Base-by-base conservation (phyloP, 2,888 invertebrate species). In the Griposia aprilina region DNA sequence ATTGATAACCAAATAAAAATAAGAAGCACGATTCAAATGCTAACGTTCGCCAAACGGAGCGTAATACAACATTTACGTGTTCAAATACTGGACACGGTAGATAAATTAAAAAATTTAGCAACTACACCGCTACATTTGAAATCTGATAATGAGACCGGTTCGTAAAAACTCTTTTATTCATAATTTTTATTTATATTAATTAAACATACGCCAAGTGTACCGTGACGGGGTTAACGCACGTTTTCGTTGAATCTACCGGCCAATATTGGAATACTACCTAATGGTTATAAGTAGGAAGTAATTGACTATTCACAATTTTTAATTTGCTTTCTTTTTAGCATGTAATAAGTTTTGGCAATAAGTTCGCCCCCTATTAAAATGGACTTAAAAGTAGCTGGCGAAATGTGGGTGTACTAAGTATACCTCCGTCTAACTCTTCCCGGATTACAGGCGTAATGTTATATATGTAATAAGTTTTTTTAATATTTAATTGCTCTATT, bases 141-240 rank as follows among this genome's bases (percentile, higher is more conserved):
- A 92, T 90, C 91, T 91, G 94, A 94, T 94, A 94, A 94, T 93
- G 92, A 92, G 87, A 83, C 87, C 86, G 81, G 89, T 90, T 89
- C 79, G 91, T 92, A 93, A 94, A 93, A 94, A 91, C 89, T 90
- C 90, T 90, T 87, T 94, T 93, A 93, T 94, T 94, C 93, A 92
- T 94, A 91, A 91, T 91, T 93, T 93, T 94, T 93, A 93, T 94
- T 90, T 93, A 94, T 95, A 95, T 95, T 95, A 95, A 95, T 96
- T 95, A 95, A 95, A 94, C 92, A 92, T 89, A 87, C 76, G 91
- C 88, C 92, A 94, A 96, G 94, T 96, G 95, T 95, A 96, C 95
- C 93, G 93, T 93, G 95, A 92, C 95, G 91, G 92, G 95, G 93
- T 94, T 93, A 92, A 93, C 91, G 95, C 87, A 92, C 95, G 92